A percentile compares a stretch with the other conserved stretches of the same genome.
These are phyloP conservation scores for Machaerirhynchus nigripectus DNA, from an alignment of 2,113 vertebrate genomes.

Conservation along the genomic window DNA sequence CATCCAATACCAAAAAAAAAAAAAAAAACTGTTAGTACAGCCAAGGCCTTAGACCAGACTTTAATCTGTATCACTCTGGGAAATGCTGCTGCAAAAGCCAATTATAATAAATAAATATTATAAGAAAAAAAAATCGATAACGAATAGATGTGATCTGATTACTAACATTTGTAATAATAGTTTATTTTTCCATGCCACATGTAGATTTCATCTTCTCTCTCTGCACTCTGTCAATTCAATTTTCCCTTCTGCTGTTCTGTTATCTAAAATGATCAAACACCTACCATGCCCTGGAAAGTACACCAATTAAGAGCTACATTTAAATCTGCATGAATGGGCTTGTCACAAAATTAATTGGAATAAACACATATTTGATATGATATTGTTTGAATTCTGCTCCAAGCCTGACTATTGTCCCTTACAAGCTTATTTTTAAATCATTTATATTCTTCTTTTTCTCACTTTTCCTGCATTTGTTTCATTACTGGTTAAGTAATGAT, in stretches of 20 bases:
- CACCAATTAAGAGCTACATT: slow-evolving; percentile 34
- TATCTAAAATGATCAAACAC: slow-evolving; percentile 39
- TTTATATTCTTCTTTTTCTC: background rate
- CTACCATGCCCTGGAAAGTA: slow-evolving; percentile 10
- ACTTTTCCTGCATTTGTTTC: background rate
- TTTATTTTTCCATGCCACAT: slow-evolving; percentile 13
- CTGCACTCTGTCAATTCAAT: slow-evolving; percentile 29
- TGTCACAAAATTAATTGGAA: slow-evolving; percentile 24
- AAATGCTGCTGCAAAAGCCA: background rate
- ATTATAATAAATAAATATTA: slow-evolving; percentile 9
- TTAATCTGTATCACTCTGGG: background rate
- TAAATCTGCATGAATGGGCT: slow-evolving; percentile 23
- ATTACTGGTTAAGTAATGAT: background rate
- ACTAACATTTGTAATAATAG: slow-evolving; percentile 27
- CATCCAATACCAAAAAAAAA: background rate
- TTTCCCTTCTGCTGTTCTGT: slow-evolving; percentile 31
- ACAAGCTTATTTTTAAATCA: background rate
- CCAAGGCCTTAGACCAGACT: background rate
- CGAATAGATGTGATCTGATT: background rate
- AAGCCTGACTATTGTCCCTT: background rate
- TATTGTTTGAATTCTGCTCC: slow-evolving; percentile 13
- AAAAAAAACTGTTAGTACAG: background rate
- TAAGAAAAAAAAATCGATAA: background rate
- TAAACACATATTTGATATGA: slow-evolving; percentile 1
- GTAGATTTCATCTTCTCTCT: slow-evolving; percentile 6